Conservation (phyloP, 37 sponge, comb jelly and placozoan genomes). For the Spongilla lacustris region DNA sequence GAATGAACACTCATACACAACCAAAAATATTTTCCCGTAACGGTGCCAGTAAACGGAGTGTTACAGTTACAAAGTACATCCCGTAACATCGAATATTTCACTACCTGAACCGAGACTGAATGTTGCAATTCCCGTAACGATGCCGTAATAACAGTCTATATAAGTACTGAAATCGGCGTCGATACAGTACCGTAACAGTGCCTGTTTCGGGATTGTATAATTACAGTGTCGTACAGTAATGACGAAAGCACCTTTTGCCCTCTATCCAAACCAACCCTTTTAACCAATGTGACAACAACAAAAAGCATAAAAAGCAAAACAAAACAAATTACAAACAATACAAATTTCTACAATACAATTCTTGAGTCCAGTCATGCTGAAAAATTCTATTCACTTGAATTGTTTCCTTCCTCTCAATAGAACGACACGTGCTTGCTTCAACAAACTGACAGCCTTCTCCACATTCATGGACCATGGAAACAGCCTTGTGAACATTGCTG, state of each 20-base stretch:
- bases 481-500: neutral
- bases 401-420: neutral
- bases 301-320: neutral
- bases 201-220: neutral
- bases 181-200: neutral
- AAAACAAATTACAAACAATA: too few relatives aligned
- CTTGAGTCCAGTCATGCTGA: conserved; percentile 1
- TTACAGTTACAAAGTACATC: neutral
- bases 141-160: neutral
- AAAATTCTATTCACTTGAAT: neutral
- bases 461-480: neutral
- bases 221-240: neutral
- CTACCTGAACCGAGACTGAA: neutral
- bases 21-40: neutral
- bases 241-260: neutral
- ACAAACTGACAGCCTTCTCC: neutral
- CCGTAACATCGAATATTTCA: neutral
- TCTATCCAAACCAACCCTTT: neutral
- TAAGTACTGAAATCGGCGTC: neutral
- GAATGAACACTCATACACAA: neutral
- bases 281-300: neutral
- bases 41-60: neutral
- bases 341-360: neutral
- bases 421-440: neutral
- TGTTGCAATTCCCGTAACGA: neutral